These are phyloP conservation scores for Chlorops oryzae DNA, from an alignment of 1,140 invertebrate genomes.

Conservation along the genomic window DNA sequence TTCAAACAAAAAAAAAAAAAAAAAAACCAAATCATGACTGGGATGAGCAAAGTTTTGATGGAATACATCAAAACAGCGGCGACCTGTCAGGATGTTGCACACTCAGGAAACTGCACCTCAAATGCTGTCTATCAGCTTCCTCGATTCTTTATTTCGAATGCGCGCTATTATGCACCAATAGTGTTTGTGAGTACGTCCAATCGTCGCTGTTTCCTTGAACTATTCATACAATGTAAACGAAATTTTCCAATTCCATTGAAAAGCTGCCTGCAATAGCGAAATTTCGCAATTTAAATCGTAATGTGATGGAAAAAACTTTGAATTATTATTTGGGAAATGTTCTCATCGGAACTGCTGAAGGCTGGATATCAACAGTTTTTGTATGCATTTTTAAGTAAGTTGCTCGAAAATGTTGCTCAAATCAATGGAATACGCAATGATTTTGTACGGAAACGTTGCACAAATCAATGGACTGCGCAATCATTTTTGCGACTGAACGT, in stretches of 20 bases:
- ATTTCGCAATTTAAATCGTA: background rate
- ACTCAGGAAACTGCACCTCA: constrained; percentile 16
- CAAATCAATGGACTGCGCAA: no score
- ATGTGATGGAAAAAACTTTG: constrained; percentile 5
- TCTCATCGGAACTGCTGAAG: constrained; percentile 7
- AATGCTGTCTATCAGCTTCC: constrained; percentile 15
- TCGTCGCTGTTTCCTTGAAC: no score
- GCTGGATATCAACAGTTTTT: background rate
- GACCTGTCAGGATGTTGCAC: constrained; percentile 22
- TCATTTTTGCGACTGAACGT: no score
- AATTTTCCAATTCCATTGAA: no score
- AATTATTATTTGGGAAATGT: constrained; percentile 18
- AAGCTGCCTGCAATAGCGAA: constrained; percentile 7
- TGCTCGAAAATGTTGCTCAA: no score
- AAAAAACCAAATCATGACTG: constrained; percentile 14
- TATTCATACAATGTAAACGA: no score
- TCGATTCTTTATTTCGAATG: constrained; percentile 21
- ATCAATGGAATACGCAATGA: no score
- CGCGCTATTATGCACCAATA: constrained; percentile 26
- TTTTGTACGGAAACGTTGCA: no score
- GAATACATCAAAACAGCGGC: constrained; percentile 12
- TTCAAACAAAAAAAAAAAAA: no score
- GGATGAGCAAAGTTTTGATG: constrained; percentile 22
- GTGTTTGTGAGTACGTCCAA: constrained; percentile 16
- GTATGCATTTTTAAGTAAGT: constrained; percentile 24